Evolutionary conservation across 1,140 invertebrate genomes (phyloP).

Genomic region (Rhizoglyphus robini): DNA sequence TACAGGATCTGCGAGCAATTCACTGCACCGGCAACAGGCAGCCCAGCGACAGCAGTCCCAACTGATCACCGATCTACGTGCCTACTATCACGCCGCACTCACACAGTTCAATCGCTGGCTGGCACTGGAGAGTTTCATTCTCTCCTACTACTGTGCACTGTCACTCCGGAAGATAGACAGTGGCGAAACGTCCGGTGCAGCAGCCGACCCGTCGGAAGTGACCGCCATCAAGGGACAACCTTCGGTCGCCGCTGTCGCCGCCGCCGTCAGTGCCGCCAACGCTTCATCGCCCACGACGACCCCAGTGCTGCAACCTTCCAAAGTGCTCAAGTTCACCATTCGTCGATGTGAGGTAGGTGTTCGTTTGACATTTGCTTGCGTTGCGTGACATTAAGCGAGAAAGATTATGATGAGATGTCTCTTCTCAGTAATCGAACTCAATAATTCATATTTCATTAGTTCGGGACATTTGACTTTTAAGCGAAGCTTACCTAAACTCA

Average conservation of each 20-base stretch:
- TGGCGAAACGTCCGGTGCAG: not conserved
- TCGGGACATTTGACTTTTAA: too few relatives aligned
- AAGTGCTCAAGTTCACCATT: not conserved
- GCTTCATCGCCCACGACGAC: not conserved
- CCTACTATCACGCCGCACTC: not conserved
- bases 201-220: not conserved
- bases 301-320: not conserved
- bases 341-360: constrained; percentile 5
- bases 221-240: not conserved
- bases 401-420: too few relatives aligned
- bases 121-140: not conserved
- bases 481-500: too few relatives aligned
- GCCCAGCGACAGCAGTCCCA: not conserved
- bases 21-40: not conserved
- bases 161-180: not conserved
- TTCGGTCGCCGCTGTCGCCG: too few relatives aligned
- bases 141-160: not conserved
- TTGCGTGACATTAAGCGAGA: not conserved
- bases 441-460: too few relatives aligned
- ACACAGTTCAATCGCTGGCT: not conserved
- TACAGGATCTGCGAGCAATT: not conserved
- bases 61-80: not conserved
- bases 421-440: too few relatives aligned
- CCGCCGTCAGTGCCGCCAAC: too few relatives aligned
- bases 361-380: not conserved